A percentile compares a stretch with the other conserved stretches of the same genome.
Evolutionary conservation across 1,140 invertebrate species (phyloP).

Genomic region (Trichomalopsis sarcophagae): DNA sequence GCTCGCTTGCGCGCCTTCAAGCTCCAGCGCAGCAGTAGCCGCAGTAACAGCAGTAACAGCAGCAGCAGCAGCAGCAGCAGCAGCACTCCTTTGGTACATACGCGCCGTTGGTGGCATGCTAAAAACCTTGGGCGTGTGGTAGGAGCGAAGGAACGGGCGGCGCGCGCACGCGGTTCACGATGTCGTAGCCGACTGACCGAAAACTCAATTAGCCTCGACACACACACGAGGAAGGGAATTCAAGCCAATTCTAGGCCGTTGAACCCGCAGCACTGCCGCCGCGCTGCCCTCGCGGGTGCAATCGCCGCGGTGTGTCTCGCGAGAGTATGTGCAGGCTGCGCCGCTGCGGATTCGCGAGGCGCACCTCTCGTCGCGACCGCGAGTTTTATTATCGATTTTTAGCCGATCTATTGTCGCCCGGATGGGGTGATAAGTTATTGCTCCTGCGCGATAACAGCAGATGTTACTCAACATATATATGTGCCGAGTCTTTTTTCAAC

Average conservation of each 20-base stretch:
- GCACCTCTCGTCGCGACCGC: too few relatives aligned
- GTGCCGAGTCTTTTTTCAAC: not conserved
- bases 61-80: not conserved
- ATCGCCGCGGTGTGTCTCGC: too few relatives aligned
- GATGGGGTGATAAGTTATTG: too few relatives aligned
- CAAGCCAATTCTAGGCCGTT: slow-evolving; percentile 54
- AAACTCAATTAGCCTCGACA: slow-evolving; percentile 63
- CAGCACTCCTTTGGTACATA: slow-evolving; percentile 33
- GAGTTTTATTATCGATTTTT: too few relatives aligned
- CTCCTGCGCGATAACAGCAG: not conserved
- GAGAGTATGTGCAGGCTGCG: too few relatives aligned
- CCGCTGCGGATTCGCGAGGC: too few relatives aligned
- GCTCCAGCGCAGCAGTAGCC: slow-evolving; percentile 13
- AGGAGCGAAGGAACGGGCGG: slow-evolving; percentile 54
- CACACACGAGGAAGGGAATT: slow-evolving; percentile 57
- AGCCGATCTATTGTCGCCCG: too few relatives aligned
- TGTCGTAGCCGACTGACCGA: slow-evolving; percentile 65
- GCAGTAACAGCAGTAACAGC: not conserved
- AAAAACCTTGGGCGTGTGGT: slow-evolving; percentile 36
- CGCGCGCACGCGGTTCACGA: slow-evolving; percentile 52
- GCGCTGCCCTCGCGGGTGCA: not conserved
- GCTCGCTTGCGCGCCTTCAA: not conserved
- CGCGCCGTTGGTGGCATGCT: slow-evolving; percentile 13
- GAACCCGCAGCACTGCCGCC: slow-evolving; percentile 35
- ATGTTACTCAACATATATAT: too few relatives aligned